phyloP scores from a whole-genome alignment of 1,140 invertebrate genomes.

The Euwallacea similis region DNA sequence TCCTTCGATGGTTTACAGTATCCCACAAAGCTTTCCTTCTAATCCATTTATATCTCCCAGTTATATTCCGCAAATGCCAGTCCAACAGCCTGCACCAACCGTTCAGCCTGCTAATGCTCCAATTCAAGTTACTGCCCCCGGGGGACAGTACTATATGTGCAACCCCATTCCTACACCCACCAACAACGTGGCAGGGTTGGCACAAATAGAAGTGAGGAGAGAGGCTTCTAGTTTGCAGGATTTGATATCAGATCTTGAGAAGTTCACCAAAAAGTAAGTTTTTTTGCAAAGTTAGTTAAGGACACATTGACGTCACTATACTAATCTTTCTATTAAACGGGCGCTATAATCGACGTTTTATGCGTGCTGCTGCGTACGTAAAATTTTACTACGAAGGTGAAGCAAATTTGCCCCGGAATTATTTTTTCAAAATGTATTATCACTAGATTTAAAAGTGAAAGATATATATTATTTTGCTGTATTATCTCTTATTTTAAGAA shows the following conservation, averaged over 20 bases:
- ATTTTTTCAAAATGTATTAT: no score
- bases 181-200: constrained; percentile 40
- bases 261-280: no score
- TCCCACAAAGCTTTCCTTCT: constrained; percentile 22
- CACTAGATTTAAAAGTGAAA: no score
- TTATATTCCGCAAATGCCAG: constrained; percentile 3
- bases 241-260: constrained; percentile 26
- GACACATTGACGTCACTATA: no score
- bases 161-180: constrained; percentile 44
- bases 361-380: no score
- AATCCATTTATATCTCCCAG: not conserved
- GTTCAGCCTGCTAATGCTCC: constrained; percentile 7
- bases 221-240: constrained; percentile 40
- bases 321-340: no score
- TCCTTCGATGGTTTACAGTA: constrained; percentile 41
- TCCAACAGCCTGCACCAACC: not conserved
- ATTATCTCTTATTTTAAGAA: no score
- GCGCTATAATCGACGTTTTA: no score
- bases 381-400: no score
- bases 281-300: no score
- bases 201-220: constrained; percentile 45
- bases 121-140: constrained; percentile 38
- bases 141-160: constrained; percentile 50
- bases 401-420: no score
- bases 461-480: no score